Percentiles rank a stretch among this genome's conserved stretches.
Evolutionary conservation across 2,888 invertebrate genomes (phyloP).

Genomic region (Caenorhabditis auriculariae): DNA sequence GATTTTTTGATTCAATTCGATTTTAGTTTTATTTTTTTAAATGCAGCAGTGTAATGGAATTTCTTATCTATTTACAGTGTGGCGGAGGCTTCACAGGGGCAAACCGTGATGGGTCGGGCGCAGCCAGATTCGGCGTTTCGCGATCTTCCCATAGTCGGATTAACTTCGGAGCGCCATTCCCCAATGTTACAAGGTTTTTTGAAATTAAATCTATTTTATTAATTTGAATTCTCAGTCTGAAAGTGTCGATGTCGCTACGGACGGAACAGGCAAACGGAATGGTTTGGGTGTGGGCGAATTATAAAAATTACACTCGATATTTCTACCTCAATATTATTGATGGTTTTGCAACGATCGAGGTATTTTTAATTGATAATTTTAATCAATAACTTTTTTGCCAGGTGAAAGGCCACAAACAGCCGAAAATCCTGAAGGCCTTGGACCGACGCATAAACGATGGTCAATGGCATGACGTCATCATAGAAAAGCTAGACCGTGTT

Average conservation of each 20-base stretch:
- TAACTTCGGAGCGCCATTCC: slow-evolving; percentile 49
- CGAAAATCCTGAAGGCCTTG: slow-evolving; percentile 40
- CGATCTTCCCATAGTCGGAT: slow-evolving; percentile 50
- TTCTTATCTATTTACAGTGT: slow-evolving; percentile 2
- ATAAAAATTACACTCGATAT: slow-evolving; percentile 59
- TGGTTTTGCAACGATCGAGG: slow-evolving; percentile 53
- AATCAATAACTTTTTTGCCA: slow-evolving; percentile 1
- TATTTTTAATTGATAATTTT: slow-evolving; percentile 4
- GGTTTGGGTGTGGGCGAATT: slow-evolving; percentile 61
- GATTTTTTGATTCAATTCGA: too few species aligned
- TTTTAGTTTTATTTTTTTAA: neutral
- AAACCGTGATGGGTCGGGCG: slow-evolving; percentile 13
- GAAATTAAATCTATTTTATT: neutral
- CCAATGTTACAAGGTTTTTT: slow-evolving; percentile 46
- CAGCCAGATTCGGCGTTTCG: slow-evolving; percentile 33
- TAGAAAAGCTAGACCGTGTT: slow-evolving; percentile 36
- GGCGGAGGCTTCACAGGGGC: slow-evolving; percentile 5
- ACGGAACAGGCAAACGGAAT: slow-evolving; percentile 50
- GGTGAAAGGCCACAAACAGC: slow-evolving; percentile 51
- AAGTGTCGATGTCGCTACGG: slow-evolving; percentile 42
- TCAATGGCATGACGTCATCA: slow-evolving; percentile 54
- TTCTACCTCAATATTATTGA: slow-evolving; percentile 51
- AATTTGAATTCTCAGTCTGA: slow-evolving; percentile 38
- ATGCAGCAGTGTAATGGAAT: neutral
- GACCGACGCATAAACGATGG: slow-evolving; percentile 52